Evolutionary conservation across 1,140 invertebrate genomes (phyloP).

Genomic region (Drosophila takahashii): DNA sequence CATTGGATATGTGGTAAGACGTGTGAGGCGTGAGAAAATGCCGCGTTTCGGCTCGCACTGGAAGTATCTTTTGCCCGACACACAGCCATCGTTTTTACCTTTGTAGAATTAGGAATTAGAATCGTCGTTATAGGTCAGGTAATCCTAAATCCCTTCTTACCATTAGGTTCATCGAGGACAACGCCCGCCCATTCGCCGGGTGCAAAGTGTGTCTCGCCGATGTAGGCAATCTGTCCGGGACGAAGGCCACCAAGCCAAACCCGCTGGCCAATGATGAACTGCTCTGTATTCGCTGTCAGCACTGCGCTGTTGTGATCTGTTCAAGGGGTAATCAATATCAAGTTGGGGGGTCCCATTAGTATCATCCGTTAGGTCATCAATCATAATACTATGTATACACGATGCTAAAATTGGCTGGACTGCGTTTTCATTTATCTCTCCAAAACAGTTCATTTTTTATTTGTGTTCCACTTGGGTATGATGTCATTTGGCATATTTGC

Average conservation of each 20-base stretch:
- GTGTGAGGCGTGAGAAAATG: conserved; percentile 95
- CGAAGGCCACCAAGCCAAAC: conserved; percentile 98
- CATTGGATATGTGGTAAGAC: conserved; percentile 91
- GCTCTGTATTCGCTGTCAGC: conserved; percentile 95
- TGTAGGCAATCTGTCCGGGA: conserved; percentile 97
- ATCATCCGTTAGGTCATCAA: conserved; percentile 42
- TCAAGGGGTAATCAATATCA: conserved; percentile 6
- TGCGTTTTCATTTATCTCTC: conserved; percentile 39
- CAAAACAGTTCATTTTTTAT: conserved; percentile 21
- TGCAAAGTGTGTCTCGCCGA: conserved; percentile 98
- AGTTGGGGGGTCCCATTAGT: conserved; percentile 32
- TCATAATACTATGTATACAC: conserved; percentile 29
- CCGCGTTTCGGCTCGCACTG: conserved; percentile 97
- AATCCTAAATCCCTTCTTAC: conserved; percentile 85
- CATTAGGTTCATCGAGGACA: conserved; percentile 96
- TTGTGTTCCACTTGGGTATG: conserved; percentile 44
- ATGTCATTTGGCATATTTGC: conserved; percentile 74
- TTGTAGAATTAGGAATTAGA: neutral
- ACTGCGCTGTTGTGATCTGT: conserved; percentile 93
- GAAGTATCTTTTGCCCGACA: conserved; percentile 95
- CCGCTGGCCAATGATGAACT: conserved; percentile 97
- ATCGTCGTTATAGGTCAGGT: rapidly evolving
- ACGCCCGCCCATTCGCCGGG: conserved; percentile 98
- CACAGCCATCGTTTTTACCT: conserved; percentile 99
- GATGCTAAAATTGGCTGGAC: conserved; percentile 44